phyloP scores from a whole-genome alignment of 2,797 vertebrate species.

The Channa striata region DNA sequence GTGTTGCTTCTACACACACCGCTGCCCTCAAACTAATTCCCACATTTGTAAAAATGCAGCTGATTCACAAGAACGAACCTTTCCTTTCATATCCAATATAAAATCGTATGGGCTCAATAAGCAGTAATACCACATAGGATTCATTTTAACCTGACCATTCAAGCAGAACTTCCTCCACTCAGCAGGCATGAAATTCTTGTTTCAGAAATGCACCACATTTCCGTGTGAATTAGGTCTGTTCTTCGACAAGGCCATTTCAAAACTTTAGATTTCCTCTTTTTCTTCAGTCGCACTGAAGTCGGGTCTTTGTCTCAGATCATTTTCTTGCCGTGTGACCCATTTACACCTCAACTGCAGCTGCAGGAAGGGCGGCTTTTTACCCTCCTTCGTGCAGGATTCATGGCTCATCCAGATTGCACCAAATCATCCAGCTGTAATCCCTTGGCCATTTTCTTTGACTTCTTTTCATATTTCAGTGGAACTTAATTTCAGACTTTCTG shows the following conservation, averaged over 20 bases:
- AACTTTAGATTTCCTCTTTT: slow-evolving; percentile 44
- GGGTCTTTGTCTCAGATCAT: slow-evolving; percentile 6
- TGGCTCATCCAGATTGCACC: slow-evolving; percentile 8
- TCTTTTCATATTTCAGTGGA: neutral
- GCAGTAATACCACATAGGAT: slow-evolving; percentile 31
- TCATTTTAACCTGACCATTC: slow-evolving; percentile 46
- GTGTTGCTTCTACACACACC: slow-evolving; percentile 28
- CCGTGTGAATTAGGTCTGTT: slow-evolving; percentile 26
- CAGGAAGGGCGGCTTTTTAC: slow-evolving; percentile 14
- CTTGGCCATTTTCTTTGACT: slow-evolving; percentile 12
- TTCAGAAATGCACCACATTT: slow-evolving; percentile 39
- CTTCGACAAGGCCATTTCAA: slow-evolving; percentile 39
- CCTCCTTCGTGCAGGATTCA: slow-evolving; percentile 9
- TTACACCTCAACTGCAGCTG: slow-evolving; percentile 20
- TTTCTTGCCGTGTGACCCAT: slow-evolving; percentile 23
- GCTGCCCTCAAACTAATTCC: slow-evolving; percentile 14
- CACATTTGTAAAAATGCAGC: slow-evolving; percentile 15
- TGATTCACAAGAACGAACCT: slow-evolving; percentile 28
- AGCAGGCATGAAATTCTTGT: slow-evolving; percentile 60
- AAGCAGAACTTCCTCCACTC: slow-evolving; percentile 38
- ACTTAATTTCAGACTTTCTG: slow-evolving; percentile 4
- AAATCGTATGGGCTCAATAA: slow-evolving; percentile 28
- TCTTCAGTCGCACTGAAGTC: slow-evolving; percentile 4
- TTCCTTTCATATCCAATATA: slow-evolving; percentile 31
- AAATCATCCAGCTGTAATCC: slow-evolving; percentile 5